Conservation (phyloP, 1,140 invertebrate genomes). For the Caerostris extrusa region DNA sequence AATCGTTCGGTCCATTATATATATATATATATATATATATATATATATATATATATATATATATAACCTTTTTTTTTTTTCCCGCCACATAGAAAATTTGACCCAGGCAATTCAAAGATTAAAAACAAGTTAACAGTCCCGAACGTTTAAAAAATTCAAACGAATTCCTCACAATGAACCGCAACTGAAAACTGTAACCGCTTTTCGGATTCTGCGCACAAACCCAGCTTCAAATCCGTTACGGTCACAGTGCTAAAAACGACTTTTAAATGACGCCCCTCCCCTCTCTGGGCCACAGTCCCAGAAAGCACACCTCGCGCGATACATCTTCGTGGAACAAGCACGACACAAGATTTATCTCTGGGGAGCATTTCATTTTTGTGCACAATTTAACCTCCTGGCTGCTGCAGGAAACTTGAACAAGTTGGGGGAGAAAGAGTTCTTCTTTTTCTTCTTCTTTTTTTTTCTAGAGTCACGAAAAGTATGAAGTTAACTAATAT, state of each 20-base stretch:
- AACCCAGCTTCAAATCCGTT: not conserved
- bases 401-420: not conserved
- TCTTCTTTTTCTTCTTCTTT: not conserved
- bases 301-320: not conserved
- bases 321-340: not conserved
- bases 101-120: not conserved
- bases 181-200: not conserved
- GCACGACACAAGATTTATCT: constrained; percentile 25
- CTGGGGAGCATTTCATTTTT: not conserved
- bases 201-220: not conserved
- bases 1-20: too few species aligned
- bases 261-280: not conserved
- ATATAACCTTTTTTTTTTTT: too few species aligned
- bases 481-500: not conserved
- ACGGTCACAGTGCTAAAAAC: not conserved
- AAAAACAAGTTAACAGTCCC: not conserved
- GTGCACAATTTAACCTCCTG: not conserved
- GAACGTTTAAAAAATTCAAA: not conserved
- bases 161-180: not conserved
- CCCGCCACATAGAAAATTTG: too few species aligned
- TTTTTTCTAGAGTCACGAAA: not conserved
- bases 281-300: not conserved
- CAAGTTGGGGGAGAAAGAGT: not conserved
- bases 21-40: too few species aligned
- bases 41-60: too few species aligned